Evolutionary conservation across 2,888 invertebrate genomes (phyloP), one percentile per base, ranked within the genome.

Genomic region (Phrixothrix hirtus): DNA sequence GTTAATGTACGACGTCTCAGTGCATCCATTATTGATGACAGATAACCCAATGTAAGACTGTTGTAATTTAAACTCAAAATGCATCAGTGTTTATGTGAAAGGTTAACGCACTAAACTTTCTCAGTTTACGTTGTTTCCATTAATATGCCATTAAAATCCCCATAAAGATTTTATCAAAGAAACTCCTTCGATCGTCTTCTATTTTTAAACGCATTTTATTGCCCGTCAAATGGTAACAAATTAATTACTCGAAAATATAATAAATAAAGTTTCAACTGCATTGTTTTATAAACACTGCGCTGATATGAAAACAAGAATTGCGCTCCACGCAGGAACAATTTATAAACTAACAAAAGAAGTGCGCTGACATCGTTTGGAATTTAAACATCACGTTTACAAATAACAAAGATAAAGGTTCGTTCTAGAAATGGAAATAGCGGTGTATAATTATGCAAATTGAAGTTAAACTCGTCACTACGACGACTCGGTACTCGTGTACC

Each of bases 1-100:
- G 25, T 39, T 38, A 47, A 47, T 47, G 47, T 16, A 14, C 31
- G 39, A 10, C 37, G 26, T 35, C 34, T 45, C 17, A 7, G 17
- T 45, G 38, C 15, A 44, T 51, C 38, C 44, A 38, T 38, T 44
- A 51, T 51, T 45, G 39, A 51, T 34, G 51, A 51, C 51, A 51
- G 51, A 39, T 26, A 16, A 38, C 46, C 29, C 15, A 34, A 27
- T 32, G 44, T 16, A 35, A 31, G 46, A 25, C 39, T 13, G 10
- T 35, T 51, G 45, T 41, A 51, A 51, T 51, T 51, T 51, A 50
- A 50, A 50, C 43, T 5, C 21, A 3, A 21, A 21, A 21, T 21
- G 21, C 21, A 21, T 21, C 21, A 7, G 4, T 21, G 21, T 21
- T 21, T 21, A 21, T 21, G 21, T 21, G 21, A 21, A 21, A 21